A percentile compares a stretch with the other conserved stretches of the same genome.
These are phyloP conservation scores for Strongylocentrotus purpuratus DNA, from an alignment of 35 echinoderm and acorn worm genomes.

Conservation along the genomic window DNA sequence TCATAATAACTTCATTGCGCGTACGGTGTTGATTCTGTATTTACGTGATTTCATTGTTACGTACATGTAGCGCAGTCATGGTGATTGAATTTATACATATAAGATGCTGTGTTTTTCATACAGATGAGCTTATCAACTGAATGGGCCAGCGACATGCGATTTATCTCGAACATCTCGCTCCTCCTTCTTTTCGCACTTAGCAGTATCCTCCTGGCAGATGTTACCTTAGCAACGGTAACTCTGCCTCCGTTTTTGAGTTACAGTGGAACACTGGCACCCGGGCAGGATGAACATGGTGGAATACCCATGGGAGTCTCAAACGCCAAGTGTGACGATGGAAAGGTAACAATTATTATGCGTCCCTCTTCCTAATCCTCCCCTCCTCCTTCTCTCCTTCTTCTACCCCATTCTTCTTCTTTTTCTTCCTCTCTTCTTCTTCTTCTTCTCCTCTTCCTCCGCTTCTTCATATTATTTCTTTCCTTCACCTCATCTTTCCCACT, in stretches of 20 bases:
- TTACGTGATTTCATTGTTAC: background rate
- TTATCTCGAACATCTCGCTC: background rate
- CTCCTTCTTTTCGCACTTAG: background rate
- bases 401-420: background rate
- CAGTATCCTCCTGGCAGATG: background rate
- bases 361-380: background rate
- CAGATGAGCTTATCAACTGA: background rate
- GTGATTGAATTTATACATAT: background rate
- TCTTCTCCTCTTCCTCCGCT: background rate
- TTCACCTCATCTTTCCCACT: too few relatives aligned
- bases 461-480: too few relatives aligned
- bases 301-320: slow-evolving; percentile 59
- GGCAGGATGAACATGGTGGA: slow-evolving; percentile 55
- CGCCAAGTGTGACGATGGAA: slow-evolving; percentile 58
- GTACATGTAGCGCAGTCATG: background rate
- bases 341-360: slow-evolving; percentile 26
- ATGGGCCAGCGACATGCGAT: background rate
- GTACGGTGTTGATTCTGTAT: background rate
- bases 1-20: background rate
- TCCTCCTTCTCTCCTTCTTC: background rate
- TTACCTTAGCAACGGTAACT: slow-evolving; percentile 35
- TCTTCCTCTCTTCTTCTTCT: background rate
- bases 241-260: slow-evolving; percentile 17
- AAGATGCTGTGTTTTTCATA: background rate
- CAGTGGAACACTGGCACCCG: background rate